Conservation (phyloP, 64 coral and sea anemone genomes). For the Exaiptasia diaphana region DNA sequence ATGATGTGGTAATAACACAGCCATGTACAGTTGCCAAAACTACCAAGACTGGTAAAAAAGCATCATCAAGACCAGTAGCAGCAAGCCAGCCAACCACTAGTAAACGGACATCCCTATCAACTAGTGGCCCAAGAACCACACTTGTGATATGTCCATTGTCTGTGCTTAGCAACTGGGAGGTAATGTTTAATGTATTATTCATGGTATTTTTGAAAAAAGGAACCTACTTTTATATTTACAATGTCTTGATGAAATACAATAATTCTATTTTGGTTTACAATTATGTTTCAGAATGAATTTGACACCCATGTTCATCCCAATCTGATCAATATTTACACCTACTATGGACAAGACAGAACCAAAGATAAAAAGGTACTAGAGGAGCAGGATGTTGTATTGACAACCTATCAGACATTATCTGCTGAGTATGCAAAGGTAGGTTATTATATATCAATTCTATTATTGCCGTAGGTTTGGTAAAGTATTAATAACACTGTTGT, state of each 20-base stretch:
- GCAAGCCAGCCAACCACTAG: background rate
- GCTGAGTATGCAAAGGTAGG: slow-evolving; percentile 71
- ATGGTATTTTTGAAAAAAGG: background rate
- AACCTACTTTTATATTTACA: background rate
- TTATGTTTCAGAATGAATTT: slow-evolving; percentile 35
- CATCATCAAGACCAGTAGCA: background rate
- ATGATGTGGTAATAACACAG: too few relatives aligned
- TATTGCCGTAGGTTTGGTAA: too few relatives aligned
- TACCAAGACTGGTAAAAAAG: too few relatives aligned
- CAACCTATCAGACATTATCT: slow-evolving; percentile 81
- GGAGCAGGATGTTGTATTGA: slow-evolving; percentile 79
- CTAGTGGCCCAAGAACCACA: slow-evolving; percentile 33
- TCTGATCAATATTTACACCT: slow-evolving; percentile 60
- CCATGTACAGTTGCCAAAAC: too few relatives aligned
- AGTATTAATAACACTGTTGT: too few relatives aligned
- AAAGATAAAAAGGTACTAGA: slow-evolving; percentile 52
- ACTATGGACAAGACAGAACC: slow-evolving; percentile 64
- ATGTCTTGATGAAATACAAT: background rate
- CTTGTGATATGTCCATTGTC: slow-evolving; percentile 64
- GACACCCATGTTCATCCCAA: slow-evolving; percentile 58
- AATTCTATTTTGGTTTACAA: background rate
- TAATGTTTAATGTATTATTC: background rate
- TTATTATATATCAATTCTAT: background rate
- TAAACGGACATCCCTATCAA: background rate
- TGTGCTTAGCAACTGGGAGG: slow-evolving; percentile 80